Percentiles rank a stretch among this genome's conserved stretches.
Evolutionary conservation across 2,797 vertebrate species (phyloP).

Genomic region (Sternarchorhynchus goeldii): DNA sequence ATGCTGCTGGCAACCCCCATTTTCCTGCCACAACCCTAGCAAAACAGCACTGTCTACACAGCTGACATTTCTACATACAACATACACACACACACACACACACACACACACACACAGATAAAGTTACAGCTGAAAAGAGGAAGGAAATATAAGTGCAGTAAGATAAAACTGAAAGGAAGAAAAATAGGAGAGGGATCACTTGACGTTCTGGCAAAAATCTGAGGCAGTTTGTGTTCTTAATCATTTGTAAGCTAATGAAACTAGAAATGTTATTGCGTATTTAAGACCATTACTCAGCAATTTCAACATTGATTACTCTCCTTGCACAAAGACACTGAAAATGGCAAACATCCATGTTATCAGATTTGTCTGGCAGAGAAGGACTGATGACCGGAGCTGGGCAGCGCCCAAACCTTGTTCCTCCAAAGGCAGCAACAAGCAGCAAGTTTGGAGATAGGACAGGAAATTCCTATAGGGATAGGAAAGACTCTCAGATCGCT

Average conservation of each 20-base stretch:
- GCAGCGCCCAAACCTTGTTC: conserved; percentile 12
- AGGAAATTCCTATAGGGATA: not conserved
- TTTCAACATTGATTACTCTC: conserved; percentile 13
- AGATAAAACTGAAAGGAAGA: not conserved
- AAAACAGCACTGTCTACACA: conserved; percentile 24
- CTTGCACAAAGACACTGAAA: conserved; percentile 16
- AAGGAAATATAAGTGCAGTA: conserved; percentile 4
- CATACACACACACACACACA: not conserved
- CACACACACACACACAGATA: not conserved
- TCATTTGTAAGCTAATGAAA: not conserved
- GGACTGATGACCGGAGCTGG: not conserved
- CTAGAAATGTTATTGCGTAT: not conserved
- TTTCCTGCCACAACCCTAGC: not conserved
- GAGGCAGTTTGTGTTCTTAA: not conserved
- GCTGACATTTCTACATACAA: conserved; percentile 19
- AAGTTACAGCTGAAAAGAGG: not conserved
- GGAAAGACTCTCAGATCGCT: not conserved
- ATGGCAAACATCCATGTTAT: conserved; percentile 16
- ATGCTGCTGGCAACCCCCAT: conserved; percentile 23
- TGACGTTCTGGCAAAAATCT: not conserved
- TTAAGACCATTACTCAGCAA: conserved; percentile 33
- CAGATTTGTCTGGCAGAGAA: conserved; percentile 4
- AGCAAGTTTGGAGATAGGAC: too few species aligned
- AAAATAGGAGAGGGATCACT: not conserved
- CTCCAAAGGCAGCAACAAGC: not conserved